Base-by-base conservation (phyloP, 2,113 vertebrate genomes). In the Centropus bengalensis region DNA sequence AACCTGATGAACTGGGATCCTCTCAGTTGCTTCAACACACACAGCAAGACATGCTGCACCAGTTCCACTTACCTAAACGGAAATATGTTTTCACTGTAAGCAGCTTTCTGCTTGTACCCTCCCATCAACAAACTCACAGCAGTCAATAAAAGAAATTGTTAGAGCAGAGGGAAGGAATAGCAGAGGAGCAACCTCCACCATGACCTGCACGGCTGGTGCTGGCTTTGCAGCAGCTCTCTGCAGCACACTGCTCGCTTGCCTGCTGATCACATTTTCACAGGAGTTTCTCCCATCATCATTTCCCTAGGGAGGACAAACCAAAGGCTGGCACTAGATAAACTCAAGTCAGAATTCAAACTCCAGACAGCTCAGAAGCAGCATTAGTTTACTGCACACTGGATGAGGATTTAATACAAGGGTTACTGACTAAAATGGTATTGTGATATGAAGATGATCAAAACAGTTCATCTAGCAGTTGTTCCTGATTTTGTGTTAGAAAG, bases 231-330 rank as follows among this genome's bases (percentile, higher is more conserved):
- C 19, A 24, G 47, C 47, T 40, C 24, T 22, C 49, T 17, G 27
- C 74, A 51, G 23, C 42, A 17, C 0, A 1, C 44, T 69, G 30
- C 36, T 68, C 6, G 1, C 36, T 42, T 20, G 0, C 54, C 38
- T 42, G 32, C 30, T 52, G 14, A 13, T 6, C 0, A 0, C 2
- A 1, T 67, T 26, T 27, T n/a, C 40, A 24, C 12, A 38, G 11
- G 15, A 8, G 4, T n/a, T 58, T 36, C n/a, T 52, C 44, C 27
- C 54, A 60, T 21, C 11, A 26, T 33, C 10, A 6, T 4, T 64
- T 64, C 9, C 63, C 26, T 21, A 8, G 10, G 54, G 26, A 69
- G 51, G n/a, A 40, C 16, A 58, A 36, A 52, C 6, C 54, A 40
- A 44, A 74, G 10, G 67, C 26, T 75, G 45, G 10, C 85, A 76